Conservation (phyloP, 2,113 vertebrate genomes). For the Cyanoramphus novaezelandiae region DNA sequence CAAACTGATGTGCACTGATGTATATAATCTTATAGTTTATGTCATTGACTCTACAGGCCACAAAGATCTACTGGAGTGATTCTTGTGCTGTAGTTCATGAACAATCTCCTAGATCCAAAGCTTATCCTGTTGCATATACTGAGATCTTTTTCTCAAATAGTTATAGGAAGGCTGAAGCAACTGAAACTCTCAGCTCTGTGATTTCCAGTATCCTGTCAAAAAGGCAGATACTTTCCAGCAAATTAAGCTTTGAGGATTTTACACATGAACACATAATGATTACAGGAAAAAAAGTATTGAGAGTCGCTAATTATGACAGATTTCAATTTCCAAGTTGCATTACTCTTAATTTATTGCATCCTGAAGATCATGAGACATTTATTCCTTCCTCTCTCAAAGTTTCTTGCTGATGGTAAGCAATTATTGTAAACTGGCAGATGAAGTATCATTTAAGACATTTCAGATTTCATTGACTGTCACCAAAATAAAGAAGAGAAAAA, state of each 20-base stretch:
- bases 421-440: neutral
- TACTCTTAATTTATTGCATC: neutral
- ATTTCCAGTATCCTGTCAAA: neutral
- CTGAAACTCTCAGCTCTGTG: neutral
- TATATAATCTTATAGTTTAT: neutral
- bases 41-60: neutral
- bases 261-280: neutral
- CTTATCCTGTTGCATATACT: neutral
- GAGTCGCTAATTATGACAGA: neutral
- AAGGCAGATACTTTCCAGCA: neutral
- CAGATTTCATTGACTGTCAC: neutral
- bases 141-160: neutral
- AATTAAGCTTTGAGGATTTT: neutral
- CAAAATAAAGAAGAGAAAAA: neutral
- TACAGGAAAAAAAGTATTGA: neutral
- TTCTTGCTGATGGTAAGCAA: neutral
- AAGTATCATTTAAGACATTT: neutral
- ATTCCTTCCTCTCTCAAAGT: neutral
- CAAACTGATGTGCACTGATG: neutral
- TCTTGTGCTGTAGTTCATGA: neutral
- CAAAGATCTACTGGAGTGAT: neutral
- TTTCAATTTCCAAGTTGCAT: neutral
- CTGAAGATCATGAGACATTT: neutral
- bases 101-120: neutral
- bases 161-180: neutral